phyloP scores from a whole-genome alignment of 2,888 invertebrate species.

The Cosmopolites sordidus region DNA sequence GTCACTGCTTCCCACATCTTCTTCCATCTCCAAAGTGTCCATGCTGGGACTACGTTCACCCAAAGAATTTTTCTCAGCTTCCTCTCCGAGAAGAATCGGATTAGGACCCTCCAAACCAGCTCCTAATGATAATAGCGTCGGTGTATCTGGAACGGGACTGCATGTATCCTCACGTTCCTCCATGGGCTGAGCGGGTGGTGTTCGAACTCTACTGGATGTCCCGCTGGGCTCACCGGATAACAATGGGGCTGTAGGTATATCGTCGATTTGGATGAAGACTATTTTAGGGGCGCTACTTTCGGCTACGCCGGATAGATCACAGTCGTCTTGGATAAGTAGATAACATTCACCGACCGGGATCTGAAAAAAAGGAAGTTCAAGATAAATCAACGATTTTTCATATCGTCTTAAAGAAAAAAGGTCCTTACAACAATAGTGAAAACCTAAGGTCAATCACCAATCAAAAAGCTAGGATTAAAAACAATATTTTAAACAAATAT shows the following conservation, averaged over 20 bases:
- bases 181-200: conserved; percentile 8
- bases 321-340: conserved; percentile 49
- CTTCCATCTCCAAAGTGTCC: conserved; percentile 3
- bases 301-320: conserved; percentile 45
- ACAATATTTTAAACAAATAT: no score
- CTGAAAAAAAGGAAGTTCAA: conserved; percentile 15
- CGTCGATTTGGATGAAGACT: conserved; percentile 48
- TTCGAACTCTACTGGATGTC: not conserved
- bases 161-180: conserved; percentile 25
- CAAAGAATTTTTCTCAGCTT: not conserved
- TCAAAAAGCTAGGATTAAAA: no score
- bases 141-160: conserved; percentile 31
- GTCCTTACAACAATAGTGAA: no score
- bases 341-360: conserved; percentile 48
- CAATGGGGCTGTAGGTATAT: conserved; percentile 20
- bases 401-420: no score
- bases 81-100: conserved; percentile 1
- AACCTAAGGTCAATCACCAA: no score
- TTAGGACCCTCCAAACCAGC: conserved; percentile 11
- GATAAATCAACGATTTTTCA: no score
- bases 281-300: conserved; percentile 39
- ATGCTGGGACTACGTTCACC: conserved; percentile 3
- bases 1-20: conserved; percentile 19
- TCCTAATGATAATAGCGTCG: conserved; percentile 18
- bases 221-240: conserved; percentile 8